phyloP scores from a whole-genome alignment of 2,888 invertebrate genomes.

The Panzeria rudis region DNA sequence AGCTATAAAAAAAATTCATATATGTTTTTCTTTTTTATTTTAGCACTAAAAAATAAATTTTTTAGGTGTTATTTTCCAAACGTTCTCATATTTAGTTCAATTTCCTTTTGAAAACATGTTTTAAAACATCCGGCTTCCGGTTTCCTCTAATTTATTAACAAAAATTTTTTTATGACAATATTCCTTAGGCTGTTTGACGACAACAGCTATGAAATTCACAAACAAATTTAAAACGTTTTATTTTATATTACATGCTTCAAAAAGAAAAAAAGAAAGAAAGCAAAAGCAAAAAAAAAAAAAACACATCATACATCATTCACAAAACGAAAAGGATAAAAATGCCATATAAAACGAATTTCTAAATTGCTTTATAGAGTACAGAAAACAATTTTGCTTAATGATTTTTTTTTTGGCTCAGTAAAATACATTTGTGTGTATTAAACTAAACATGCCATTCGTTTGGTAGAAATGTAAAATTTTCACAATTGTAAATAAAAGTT shows the following conservation, averaged over 20 bases:
- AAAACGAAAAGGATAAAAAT: slow-evolving; percentile 13
- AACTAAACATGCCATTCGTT: slow-evolving; percentile 25
- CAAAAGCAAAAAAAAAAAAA: slow-evolving; percentile 26
- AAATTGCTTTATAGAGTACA: background rate
- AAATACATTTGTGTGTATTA: background rate
- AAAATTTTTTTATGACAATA: slow-evolving; percentile 68
- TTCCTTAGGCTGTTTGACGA: slow-evolving; percentile 63
- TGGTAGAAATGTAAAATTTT: slow-evolving; percentile 15
- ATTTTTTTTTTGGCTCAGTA: slow-evolving; percentile 8
- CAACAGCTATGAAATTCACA: slow-evolving; percentile 78
- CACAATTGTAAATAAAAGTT: slow-evolving; percentile 65
- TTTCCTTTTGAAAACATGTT: slow-evolving; percentile 68
- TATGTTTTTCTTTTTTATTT: background rate
- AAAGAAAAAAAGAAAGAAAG: background rate
- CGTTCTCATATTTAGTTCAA: slow-evolving; percentile 61
- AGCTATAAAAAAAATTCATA: background rate
- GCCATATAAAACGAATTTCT: background rate
- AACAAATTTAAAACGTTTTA: slow-evolving; percentile 79
- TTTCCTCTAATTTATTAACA: slow-evolving; percentile 70
- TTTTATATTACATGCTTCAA: slow-evolving; percentile 11
- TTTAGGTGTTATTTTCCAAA: slow-evolving; percentile 38
- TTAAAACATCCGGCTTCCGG: slow-evolving; percentile 70
- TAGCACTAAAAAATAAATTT: slow-evolving; percentile 25
- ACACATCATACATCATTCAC: slow-evolving; percentile 28
- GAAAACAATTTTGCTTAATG: slow-evolving; percentile 1